Evolutionary conservation across 2,888 invertebrate genomes (phyloP).

Genomic region (Azorinus chamasolen): DNA sequence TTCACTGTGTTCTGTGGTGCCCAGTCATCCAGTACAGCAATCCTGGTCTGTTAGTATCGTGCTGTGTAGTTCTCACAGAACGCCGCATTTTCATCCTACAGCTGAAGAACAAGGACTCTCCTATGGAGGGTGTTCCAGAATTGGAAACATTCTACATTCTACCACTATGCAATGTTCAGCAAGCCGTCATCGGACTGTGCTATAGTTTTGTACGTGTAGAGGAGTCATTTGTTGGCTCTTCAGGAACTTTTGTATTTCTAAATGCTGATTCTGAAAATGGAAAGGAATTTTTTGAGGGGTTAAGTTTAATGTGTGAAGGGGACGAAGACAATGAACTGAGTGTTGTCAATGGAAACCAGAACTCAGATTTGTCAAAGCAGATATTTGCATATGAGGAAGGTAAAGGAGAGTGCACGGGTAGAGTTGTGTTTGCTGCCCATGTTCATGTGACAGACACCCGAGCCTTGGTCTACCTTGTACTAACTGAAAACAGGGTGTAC

Average conservation of each 20-base stretch:
- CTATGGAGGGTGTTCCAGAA: conserved; percentile 76
- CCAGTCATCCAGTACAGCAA: conserved; percentile 76
- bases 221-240: conserved; percentile 82
- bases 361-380: conserved; percentile 73
- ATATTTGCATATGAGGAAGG: conserved; percentile 73
- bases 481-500: conserved; percentile 81
- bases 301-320: conserved; percentile 59
- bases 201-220: conserved; percentile 81
- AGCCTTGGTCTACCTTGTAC: conserved; percentile 70
- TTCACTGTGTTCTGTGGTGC: conserved; percentile 82
- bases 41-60: conserved; percentile 69
- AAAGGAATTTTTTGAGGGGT: conserved; percentile 77
- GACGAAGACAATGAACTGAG: conserved; percentile 61
- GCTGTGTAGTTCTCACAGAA: conserved; percentile 79
- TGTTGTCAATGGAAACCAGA: conserved; percentile 69
- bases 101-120: conserved; percentile 66
- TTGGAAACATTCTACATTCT: conserved; percentile 81
- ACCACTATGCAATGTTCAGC: conserved; percentile 82
- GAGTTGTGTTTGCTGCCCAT: conserved; percentile 71
- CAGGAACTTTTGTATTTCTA: conserved; percentile 81
- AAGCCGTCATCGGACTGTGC: conserved; percentile 81
- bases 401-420: conserved; percentile 73
- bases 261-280: conserved; percentile 74
- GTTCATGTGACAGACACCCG: conserved; percentile 65
- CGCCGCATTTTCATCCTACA: conserved; percentile 76